Base-by-base conservation (phyloP, 1,140 invertebrate species). In the Platorchestia sp. region DNA sequence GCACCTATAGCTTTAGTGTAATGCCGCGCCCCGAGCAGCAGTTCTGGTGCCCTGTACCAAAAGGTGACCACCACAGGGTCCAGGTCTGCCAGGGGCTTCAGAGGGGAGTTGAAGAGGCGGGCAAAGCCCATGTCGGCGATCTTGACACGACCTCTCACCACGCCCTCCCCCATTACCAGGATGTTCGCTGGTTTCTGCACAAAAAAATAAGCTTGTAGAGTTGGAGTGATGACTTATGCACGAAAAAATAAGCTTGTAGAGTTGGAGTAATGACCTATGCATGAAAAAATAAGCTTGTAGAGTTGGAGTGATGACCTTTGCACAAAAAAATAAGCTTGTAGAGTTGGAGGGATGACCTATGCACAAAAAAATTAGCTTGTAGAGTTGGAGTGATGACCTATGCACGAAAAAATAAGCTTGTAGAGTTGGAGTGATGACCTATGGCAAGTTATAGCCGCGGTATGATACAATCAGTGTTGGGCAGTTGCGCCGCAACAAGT, bases 101-200 rank as follows among this genome's bases (percentile, higher is more conserved):
- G 97, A 6, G 99, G 99, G 6, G 99, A 99, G 98, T 99, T 99
- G 97, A 99, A 99, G 47, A 99, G 97, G 96, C 99, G 98, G n/a
- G 99, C 99, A 98, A 99, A 99, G 27, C 99, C 99, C 99, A 99
- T 99, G 97, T 99, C 99, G 95, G 99, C 99, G 97, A 99, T 99
- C 98, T 99, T 99, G 0, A 99, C 99, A 96, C 99, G 97, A 7
- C 99, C 99, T 97, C 99, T 97, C 97, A 99, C 99, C 95, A 98
- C 98, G 42, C 99, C 99, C 98, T 99, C 99, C 43, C 99, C 99
- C 99, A 99, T 99, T 36, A 99, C 99, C 96, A 99, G 97, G 97
- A 99, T 99, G 97, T 99, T 99, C 0, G 99, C 99, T 95, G 99
- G 99, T 98, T 99, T 99, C 98, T 96, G 95, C 75, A 95, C 10